Evolutionary conservation across 2,888 invertebrate species (phyloP).

Genomic region (Cylindroiulus punctatus): DNA sequence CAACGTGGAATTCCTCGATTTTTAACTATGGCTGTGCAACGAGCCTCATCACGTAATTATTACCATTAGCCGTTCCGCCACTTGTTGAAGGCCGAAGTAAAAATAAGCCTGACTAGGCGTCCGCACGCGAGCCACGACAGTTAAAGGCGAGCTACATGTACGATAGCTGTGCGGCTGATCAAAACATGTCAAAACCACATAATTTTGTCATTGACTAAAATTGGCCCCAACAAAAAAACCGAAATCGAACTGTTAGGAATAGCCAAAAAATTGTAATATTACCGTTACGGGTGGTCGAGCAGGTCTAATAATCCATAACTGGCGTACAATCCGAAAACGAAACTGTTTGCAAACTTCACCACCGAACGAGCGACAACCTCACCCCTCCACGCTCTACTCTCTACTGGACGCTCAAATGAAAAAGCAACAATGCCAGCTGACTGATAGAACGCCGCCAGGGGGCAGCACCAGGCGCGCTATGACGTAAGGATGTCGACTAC

Average conservation of each 20-base stretch:
- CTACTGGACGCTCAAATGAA: neutral
- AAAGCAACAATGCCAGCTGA: slow-evolving; percentile 28
- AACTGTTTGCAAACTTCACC: neutral
- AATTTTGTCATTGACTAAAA: too few species aligned
- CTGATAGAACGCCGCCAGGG: neutral
- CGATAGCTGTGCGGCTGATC: too few species aligned
- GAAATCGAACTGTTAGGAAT: neutral
- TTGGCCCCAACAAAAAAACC: neutral
- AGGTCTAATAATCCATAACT: slow-evolving; percentile 16
- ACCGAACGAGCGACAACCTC: neutral
- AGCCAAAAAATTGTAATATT: neutral
- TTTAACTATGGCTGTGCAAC: neutral
- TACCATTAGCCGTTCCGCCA: neutral
- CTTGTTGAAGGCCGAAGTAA: slow-evolving; percentile 25
- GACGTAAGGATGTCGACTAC: too few species aligned
- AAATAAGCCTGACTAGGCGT: neutral
- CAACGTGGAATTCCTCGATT: neutral
- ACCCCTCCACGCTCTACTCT: neutral
- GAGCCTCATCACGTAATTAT: neutral
- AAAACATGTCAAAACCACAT: too few species aligned
- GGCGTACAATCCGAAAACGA: neutral
- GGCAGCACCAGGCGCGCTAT: neutral
- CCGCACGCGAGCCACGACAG: neutral
- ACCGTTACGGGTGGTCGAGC: neutral
- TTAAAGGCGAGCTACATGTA: neutral